A percentile compares a stretch with the other conserved stretches of the same genome.
Evolutionary conservation across 2,797 vertebrate species (phyloP).

Genomic region (Muscicapa comitata): DNA sequence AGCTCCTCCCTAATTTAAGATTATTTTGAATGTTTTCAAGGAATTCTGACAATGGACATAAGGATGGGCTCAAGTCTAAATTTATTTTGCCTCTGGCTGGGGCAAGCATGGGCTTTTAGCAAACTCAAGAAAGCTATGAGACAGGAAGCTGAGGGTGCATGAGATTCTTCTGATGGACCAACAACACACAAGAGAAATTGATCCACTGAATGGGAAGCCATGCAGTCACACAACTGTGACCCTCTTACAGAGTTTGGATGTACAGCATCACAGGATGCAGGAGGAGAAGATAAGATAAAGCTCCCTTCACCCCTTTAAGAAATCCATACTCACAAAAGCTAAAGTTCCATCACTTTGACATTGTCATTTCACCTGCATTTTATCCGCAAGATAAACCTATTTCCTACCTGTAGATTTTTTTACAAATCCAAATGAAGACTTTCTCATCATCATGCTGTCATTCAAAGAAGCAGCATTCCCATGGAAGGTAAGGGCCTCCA

Average conservation of each 20-base stretch:
- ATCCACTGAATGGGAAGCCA: not conserved
- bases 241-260: not conserved
- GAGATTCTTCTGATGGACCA: not conserved
- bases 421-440: not conserved
- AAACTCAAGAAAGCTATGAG: not conserved
- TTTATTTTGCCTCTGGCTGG: not conserved
- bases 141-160: not conserved
- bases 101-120: not conserved
- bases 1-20: not conserved
- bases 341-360: not conserved
- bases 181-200: not conserved
- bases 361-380: not conserved
- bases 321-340: not conserved
- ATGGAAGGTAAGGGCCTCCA: not conserved
- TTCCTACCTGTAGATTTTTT: not conserved
- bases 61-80: not conserved
- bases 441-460: not conserved
- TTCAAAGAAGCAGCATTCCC: not conserved
- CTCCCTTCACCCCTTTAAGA: not conserved
- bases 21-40: not conserved
- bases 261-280: accelerated
- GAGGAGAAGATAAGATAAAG: not conserved
- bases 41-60: not conserved
- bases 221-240: not conserved
- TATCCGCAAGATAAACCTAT: not conserved